Percentiles rank a stretch among this genome's conserved stretches.
phyloP scores from a whole-genome alignment of 2,888 invertebrate species.

The Tetrapedia diversipes region DNA sequence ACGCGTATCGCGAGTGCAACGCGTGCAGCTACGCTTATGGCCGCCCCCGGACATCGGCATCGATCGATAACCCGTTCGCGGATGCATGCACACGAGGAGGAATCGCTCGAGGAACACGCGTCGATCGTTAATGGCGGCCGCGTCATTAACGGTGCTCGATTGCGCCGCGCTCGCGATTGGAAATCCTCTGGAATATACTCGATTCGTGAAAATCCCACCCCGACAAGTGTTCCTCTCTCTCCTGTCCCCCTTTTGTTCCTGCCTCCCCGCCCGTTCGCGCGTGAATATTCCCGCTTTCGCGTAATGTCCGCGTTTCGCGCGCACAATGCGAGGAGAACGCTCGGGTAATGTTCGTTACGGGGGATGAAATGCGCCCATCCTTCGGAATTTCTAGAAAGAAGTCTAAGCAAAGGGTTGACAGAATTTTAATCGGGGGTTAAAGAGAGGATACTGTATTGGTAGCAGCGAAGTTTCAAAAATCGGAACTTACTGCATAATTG shows the following conservation, averaged over 20 bases:
- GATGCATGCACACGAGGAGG: not conserved
- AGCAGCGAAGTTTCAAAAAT: too few species aligned
- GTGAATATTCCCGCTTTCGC: constrained; percentile 14
- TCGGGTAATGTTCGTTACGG: not conserved
- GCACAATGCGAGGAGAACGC: not conserved
- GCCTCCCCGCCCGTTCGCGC: not conserved
- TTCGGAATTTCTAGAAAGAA: not conserved
- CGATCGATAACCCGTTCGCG: constrained; percentile 57
- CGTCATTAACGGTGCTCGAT: constrained; percentile 63
- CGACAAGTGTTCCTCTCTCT: constrained; percentile 7
- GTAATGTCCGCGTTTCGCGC: not conserved
- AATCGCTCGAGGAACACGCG: constrained; percentile 45
- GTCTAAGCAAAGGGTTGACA: not conserved
- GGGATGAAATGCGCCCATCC: not conserved
- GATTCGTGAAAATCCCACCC: constrained; percentile 33
- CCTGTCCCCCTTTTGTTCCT: constrained; percentile 22
- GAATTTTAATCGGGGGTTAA: not conserved
- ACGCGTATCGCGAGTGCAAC: constrained; percentile 16
- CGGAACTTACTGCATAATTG: too few species aligned
- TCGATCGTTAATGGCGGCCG: constrained; percentile 56
- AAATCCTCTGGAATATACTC: constrained; percentile 35
- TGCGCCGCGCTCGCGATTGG: constrained; percentile 40
- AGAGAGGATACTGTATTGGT: too few species aligned
- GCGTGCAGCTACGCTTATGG: constrained; percentile 41
- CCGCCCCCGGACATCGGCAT: constrained; percentile 15